Percentiles rank a stretch among this genome's conserved stretches.
phyloP scores from a whole-genome alignment of 1,140 invertebrate species.

The Drosophila repleta region DNA sequence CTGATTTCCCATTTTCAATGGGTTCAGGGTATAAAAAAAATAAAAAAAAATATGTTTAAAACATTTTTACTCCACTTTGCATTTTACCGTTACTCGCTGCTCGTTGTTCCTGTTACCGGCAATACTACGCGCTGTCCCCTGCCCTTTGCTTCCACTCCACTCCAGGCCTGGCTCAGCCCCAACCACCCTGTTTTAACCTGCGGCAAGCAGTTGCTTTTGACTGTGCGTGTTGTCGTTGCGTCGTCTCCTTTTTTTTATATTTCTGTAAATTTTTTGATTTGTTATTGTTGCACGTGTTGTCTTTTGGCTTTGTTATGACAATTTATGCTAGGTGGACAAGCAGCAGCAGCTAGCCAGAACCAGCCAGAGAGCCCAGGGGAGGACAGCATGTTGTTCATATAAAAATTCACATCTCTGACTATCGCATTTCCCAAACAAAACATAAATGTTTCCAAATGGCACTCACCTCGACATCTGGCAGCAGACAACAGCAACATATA shows the following conservation, averaged over 20 bases:
- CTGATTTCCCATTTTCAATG: background rate
- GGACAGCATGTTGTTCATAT: background rate
- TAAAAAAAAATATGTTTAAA: constrained; percentile 76
- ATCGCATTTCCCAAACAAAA: background rate
- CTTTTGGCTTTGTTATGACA: constrained; percentile 78
- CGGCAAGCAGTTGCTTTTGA: constrained; percentile 40
- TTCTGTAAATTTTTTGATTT: constrained; percentile 81
- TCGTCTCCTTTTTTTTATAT: constrained; percentile 48
- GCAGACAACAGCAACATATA: background rate
- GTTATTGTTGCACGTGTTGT: constrained; percentile 82
- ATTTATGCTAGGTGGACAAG: constrained; percentile 65
- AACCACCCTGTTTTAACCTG: background rate
- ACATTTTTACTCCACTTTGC: constrained; percentile 75
- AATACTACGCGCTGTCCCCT: background rate
- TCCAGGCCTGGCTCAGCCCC: no score
- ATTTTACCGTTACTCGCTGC: constrained; percentile 48
- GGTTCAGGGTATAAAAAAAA: constrained; percentile 27
- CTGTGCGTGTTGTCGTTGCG: constrained; percentile 49
- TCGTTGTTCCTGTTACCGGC: constrained; percentile 29
- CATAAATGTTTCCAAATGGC: background rate
- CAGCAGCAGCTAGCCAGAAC: constrained; percentile 7
- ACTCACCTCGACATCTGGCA: constrained; percentile 10
- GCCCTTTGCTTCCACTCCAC: background rate
- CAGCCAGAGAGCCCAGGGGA: background rate
- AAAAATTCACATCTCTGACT: background rate